phyloP scores from a whole-genome alignment of 2,888 invertebrate genomes.

The Melieria picta region DNA sequence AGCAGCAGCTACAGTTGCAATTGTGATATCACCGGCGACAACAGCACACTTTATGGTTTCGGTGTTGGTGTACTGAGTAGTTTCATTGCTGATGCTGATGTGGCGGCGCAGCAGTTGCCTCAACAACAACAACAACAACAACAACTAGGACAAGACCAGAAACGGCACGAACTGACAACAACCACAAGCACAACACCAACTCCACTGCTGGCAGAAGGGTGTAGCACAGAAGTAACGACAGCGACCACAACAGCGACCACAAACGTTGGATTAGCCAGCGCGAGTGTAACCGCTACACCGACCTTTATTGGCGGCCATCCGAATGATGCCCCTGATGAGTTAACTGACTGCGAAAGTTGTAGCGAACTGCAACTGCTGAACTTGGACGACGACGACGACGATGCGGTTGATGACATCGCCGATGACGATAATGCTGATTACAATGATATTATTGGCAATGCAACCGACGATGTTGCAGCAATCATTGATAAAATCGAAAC shows the following conservation, averaged over 20 bases:
- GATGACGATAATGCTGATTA: background rate
- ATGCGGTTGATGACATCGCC: background rate
- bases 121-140: too few species aligned
- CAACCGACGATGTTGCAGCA: too few species aligned
- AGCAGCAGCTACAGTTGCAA: conserved; percentile 62
- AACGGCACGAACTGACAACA: too few species aligned
- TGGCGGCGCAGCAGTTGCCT: background rate
- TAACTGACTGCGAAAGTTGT: conserved; percentile 53
- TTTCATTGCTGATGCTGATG: conserved; percentile 54
- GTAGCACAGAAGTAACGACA: background rate
- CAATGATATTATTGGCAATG: background rate
- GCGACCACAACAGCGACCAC: background rate
- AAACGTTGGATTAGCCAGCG: background rate
- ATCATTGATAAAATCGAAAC: too few species aligned
- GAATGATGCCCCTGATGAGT: conserved; percentile 8
- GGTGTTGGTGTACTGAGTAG: conserved; percentile 58
- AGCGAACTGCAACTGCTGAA: conserved; percentile 48
- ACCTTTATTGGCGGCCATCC: background rate
- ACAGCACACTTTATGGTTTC: conserved; percentile 60
- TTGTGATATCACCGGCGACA: conserved; percentile 62
- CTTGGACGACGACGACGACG: conserved; percentile 37
- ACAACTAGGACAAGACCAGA: too few species aligned
- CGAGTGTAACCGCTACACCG: background rate
- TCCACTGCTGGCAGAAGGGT: too few species aligned
- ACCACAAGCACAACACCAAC: too few species aligned